Evolutionary conservation across 2,888 invertebrate genomes (phyloP), one percentile per base, ranked within the genome.

Genomic region (Graphium colonna): DNA sequence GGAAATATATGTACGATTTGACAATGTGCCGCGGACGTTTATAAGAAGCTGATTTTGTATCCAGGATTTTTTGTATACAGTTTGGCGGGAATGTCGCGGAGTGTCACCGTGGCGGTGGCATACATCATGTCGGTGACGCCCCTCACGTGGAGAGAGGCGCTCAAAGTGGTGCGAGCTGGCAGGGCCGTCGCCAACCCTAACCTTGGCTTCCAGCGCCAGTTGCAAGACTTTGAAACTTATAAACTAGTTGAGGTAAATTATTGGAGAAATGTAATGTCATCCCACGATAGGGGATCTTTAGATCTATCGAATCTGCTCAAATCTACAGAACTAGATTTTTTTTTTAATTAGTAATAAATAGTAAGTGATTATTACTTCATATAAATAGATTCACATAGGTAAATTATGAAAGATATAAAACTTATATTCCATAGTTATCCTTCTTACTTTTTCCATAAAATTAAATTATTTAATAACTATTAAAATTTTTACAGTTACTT

Each of bases 51-150:
- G n/a, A n/a, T n/a, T n/a, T n/a, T n/a, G n/a, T n/a, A n/a, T n/a
- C n/a, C n/a, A n/a, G n/a, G n/a, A n/a, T n/a, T n/a, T n/a, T 60
- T 44, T 47, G 47, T 40, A n/a, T 69, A 46, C 87, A 97, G 97
- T 82, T 88, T 98, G 74, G 98, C 98, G 15, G 98, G 98, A 26
- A 97, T 98, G 94, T 98, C 98, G 0, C 93, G 98, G 16, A 98
- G 98, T 72, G 98, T 98, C 62, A 98, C 98, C 0, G 95, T 98
- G 50, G 96, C 97, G 0, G 97, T 97, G 53, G 98, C 98, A 38
- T 98, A 98, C 87, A 95, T 98, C 60, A 98, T 98, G 98, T 95
- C 97, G 42, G 96, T 95, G 57, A 97, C 98, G 21, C 91, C 94
- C 58, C 91, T 98, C 45, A 94, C 92, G 52, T 98, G 97, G 97